These are phyloP conservation scores for Chorisops tibialis DNA, from an alignment of 2,888 invertebrate genomes.

Conservation along the genomic window DNA sequence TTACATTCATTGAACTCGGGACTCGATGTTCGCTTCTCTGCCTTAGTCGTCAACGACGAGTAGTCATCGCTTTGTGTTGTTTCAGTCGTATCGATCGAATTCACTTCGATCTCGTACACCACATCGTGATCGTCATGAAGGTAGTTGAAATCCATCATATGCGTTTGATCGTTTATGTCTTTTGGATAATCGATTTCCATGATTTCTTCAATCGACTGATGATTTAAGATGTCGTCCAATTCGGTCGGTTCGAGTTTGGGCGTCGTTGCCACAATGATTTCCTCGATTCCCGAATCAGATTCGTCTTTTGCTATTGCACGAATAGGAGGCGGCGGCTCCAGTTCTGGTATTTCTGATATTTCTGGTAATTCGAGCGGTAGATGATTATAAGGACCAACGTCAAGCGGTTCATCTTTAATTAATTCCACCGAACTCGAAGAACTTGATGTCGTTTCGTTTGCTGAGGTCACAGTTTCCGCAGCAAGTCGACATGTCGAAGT, in stretches of 20 bases:
- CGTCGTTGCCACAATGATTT: neutral
- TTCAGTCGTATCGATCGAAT: conserved; percentile 19
- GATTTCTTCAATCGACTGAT: neutral
- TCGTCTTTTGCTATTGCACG: neutral
- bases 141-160: neutral
- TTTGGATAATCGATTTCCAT: neutral
- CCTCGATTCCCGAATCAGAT: neutral
- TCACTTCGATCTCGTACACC: conserved; percentile 30
- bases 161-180: neutral
- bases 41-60: neutral
- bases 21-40: conserved; percentile 32
- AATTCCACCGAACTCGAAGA: neutral
- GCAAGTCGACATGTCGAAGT: conserved; percentile 13
- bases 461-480: conserved; percentile 1
- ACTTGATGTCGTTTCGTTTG: neutral
- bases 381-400: neutral
- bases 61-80: conserved; percentile 5
- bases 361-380: neutral
- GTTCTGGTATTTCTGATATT: neutral
- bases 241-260: neutral
- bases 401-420: neutral
- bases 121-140: conserved; percentile 23
- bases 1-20: conserved; percentile 33
- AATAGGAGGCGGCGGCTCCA: neutral
- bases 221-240: too few relatives aligned